Evolutionary conservation across 1,140 invertebrate genomes (phyloP).

Genomic region (Dendrolimus kikuchii): DNA sequence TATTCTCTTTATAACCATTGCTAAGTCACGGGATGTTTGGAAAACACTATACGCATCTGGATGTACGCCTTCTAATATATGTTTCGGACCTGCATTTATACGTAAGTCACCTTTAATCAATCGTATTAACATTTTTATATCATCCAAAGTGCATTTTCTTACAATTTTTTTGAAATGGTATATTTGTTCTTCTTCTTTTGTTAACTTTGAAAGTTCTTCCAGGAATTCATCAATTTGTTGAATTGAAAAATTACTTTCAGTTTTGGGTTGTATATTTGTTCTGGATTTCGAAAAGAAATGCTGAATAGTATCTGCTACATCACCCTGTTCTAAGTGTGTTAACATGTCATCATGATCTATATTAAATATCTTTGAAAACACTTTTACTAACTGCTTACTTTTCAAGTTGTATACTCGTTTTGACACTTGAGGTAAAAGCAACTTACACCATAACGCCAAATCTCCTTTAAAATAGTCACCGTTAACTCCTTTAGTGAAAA

Average conservation of each 20-base stretch:
- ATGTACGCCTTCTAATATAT: conserved; percentile 90
- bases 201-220: conserved; percentile 80
- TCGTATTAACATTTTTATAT: conserved; percentile 89
- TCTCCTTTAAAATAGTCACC: conserved; percentile 84
- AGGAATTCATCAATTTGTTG: conserved; percentile 87
- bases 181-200: conserved; percentile 91
- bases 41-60: conserved; percentile 90
- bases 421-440: conserved; percentile 86
- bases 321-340: conserved; percentile 89
- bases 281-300: conserved; percentile 83
- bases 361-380: conserved; percentile 87
- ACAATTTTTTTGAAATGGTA: conserved; percentile 82
- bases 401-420: conserved; percentile 94
- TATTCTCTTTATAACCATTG: conserved; percentile 80
- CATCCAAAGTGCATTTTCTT: conserved; percentile 85
- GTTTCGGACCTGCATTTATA: conserved; percentile 94
- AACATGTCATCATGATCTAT: conserved; percentile 87
- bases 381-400: conserved; percentile 91
- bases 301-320: conserved; percentile 91
- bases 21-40: conserved; percentile 86
- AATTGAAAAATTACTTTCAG: conserved; percentile 82
- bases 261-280: conserved; percentile 70
- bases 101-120: conserved; percentile 92
- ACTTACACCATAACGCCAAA: conserved; percentile 85
- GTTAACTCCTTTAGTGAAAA: conserved; percentile 78